Percentiles rank a stretch among this genome's conserved stretches.
Conservation (phyloP, 2,797 vertebrate genomes). For the Hydrolagus colliei region DNA sequence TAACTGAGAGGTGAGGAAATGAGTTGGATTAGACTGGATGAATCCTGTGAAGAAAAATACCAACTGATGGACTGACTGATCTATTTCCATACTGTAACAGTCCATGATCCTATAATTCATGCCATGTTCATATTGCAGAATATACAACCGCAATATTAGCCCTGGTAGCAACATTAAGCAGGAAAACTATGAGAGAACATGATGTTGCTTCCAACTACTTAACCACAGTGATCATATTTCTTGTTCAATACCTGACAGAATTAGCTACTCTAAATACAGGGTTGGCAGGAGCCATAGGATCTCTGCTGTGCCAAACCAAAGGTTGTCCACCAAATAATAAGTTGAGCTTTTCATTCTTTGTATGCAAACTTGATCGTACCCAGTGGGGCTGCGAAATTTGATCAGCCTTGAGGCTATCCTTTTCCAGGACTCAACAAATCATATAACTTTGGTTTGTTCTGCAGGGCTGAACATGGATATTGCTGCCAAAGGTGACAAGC, state of each 20-base stretch:
- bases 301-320: not conserved
- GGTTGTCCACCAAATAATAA: not conserved
- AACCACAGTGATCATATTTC: not conserved
- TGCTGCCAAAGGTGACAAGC: not conserved
- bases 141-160: too few relatives aligned
- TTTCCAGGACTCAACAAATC: not conserved
- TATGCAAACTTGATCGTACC: not conserved
- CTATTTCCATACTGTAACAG: too few relatives aligned
- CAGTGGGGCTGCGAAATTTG: not conserved
- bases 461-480: not conserved
- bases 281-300: not conserved
- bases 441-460: not conserved
- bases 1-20: too few relatives aligned
- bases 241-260: not conserved
- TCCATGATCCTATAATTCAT: too few relatives aligned
- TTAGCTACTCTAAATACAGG: not conserved
- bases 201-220: too few relatives aligned
- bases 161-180: too few relatives aligned
- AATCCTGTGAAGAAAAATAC: too few relatives aligned
- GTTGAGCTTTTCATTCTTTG: not conserved
- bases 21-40: too few relatives aligned
- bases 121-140: too few relatives aligned
- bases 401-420: too few relatives aligned
- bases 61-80: too few relatives aligned
- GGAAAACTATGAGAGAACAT: too few relatives aligned